Percentiles rank a stretch among this genome's conserved stretches.
Conservation (phyloP, 2,113 vertebrate genomes). For the Odocoileus virginianus region DNA sequence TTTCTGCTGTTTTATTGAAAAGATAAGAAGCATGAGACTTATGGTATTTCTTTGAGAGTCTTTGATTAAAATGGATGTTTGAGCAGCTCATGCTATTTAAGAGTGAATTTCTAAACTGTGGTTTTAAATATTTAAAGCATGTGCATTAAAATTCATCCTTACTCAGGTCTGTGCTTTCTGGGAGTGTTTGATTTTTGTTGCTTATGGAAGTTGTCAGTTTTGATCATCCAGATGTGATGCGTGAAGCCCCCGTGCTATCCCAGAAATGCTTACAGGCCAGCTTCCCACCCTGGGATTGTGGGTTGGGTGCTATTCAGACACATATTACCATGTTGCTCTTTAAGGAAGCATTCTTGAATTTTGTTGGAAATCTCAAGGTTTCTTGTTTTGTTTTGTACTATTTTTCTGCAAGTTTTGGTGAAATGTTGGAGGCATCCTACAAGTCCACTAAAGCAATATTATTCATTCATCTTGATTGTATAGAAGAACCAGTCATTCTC, state of each 20-base stretch:
- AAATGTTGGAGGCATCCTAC: background rate
- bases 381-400: background rate
- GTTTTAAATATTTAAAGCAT: slow-evolving; percentile 52
- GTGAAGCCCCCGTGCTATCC: slow-evolving; percentile 20
- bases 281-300: slow-evolving; percentile 28
- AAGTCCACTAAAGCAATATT: background rate
- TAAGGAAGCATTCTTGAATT: slow-evolving; percentile 31
- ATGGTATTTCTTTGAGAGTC: background rate
- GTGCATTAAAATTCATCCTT: slow-evolving; percentile 40
- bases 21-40: slow-evolving; percentile 3
- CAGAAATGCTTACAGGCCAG: slow-evolving; percentile 28
- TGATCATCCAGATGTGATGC: slow-evolving; percentile 58
- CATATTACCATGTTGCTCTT: background rate
- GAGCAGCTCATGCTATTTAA: slow-evolving; percentile 35
- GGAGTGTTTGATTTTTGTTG: slow-evolving; percentile 68
- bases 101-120: slow-evolving; percentile 52
- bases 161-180: slow-evolving; percentile 40
- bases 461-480: background rate
- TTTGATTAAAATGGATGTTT: slow-evolving; percentile 50
- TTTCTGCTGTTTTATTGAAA: slow-evolving; percentile 10
- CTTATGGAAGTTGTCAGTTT: slow-evolving; percentile 61
- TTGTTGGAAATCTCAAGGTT: background rate
- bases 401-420: slow-evolving; percentile 26
- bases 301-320: slow-evolving; percentile 24
- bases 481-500: background rate